Evolutionary conservation across 2,888 invertebrate species (phyloP), one percentile per base, ranked within the genome.

Genomic region (Dexiosoma caninum): DNA sequence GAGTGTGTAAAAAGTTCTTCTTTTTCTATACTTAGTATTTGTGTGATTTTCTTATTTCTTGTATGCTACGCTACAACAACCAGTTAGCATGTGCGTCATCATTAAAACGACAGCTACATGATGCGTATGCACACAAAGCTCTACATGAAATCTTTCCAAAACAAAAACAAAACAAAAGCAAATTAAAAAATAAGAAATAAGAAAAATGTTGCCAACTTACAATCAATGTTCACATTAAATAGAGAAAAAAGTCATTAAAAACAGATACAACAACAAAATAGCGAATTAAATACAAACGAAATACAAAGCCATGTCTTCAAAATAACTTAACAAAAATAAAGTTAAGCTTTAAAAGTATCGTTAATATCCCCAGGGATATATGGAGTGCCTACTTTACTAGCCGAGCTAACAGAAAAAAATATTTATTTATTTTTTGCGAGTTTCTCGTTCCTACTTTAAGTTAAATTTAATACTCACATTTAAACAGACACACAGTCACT

Each of bases 31-130:
- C n/a, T 27, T 51, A 8, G 14, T 27, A 35, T 30, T 57, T 27
- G n/a, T 66, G 0, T 21, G 0, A 27, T 8, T 27, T 46, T 35
- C 23, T n/a, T 35, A n/a, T 51, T 12, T 55, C 10, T 53, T 62
- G 19, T 49, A n/a, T 27, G 9, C 16, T 37, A 44, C 49, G 51
- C 64, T 57, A 64, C 69, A 64, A 75, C 75, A 79, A 70, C 55
- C 81, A 81, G 77, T 72, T 72, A 81, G 77, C 72, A 77, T 81
- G 81, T 81, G 81, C 51, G 81, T 81, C 81, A 72, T 81, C 81
- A 81, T 81, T 81, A 81, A 81, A 81, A 64, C 81, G 81, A 81
- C 81, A 81, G 81, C 81, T 77, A 81, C 81, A 81, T 81, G 81
- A 81, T 81, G 81, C 81, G 81, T 81, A 81, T 81, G 81, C 81